These are phyloP conservation scores for Anisognathus igniventris DNA, from an alignment of 2,797 vertebrate species.

Conservation along the genomic window DNA sequence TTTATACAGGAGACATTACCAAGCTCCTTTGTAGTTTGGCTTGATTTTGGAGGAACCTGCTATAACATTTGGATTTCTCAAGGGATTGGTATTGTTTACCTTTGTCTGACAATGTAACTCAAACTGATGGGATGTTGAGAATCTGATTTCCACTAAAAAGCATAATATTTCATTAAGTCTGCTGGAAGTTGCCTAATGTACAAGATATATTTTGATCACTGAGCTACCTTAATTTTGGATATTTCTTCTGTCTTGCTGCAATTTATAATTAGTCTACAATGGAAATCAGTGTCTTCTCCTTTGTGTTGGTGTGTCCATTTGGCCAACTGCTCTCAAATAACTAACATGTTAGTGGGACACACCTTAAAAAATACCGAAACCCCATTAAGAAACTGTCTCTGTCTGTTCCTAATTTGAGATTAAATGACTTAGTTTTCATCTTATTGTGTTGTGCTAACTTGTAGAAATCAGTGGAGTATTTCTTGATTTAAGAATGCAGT, in stretches of 20 bases:
- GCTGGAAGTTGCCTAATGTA: background rate
- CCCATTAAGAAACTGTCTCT: background rate
- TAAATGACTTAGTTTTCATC: background rate
- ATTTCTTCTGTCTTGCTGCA: slow-evolving; percentile 21
- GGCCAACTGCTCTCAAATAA: background rate
- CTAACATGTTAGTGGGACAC: background rate
- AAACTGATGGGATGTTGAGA: background rate
- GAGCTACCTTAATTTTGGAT: background rate
- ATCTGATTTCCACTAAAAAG: slow-evolving; percentile 43
- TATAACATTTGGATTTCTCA: background rate
- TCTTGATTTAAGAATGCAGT: background rate
- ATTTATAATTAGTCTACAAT: slow-evolving; percentile 28
- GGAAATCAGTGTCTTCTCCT: background rate
- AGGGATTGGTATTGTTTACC: background rate
- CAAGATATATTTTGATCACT: slow-evolving; percentile 30
- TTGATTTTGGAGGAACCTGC: slow-evolving; percentile 7
- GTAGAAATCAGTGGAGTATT: background rate
- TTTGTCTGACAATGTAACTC: slow-evolving; percentile 1
- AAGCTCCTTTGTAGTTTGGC: background rate
- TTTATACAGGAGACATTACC: background rate
- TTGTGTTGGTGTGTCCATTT: background rate
- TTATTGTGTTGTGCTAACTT: background rate
- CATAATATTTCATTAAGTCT: background rate
- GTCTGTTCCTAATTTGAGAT: background rate
- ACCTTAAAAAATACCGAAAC: background rate